Base-by-base conservation (phyloP, 2,113 vertebrate genomes). In the Fulmarus glacialis region DNA sequence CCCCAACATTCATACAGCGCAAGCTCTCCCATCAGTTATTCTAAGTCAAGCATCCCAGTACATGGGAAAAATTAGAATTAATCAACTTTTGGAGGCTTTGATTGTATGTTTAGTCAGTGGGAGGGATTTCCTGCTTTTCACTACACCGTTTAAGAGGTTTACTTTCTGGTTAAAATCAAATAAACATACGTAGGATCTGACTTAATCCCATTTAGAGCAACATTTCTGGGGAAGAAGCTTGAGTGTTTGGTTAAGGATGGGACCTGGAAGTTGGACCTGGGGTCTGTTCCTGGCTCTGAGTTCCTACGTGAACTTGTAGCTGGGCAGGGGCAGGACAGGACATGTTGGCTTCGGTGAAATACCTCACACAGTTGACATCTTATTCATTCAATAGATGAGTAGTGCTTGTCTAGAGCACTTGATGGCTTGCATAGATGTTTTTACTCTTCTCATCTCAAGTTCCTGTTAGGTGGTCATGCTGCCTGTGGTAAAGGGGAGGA, bases 71-170 rank as follows among this genome's bases (percentile, higher is more conserved):
- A 92, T 56, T 20, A 71, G 77, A 92, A 93, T 58, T 92, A 71
- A 95, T 92, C 72, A 89, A 47, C 88, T 77, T 52, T 24, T 78
- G 42, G 63, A 93, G 80, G 26, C 47, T 83, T 93, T 77, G 93
- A 58, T 96, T 91, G 74, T 90, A 18, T 97, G 85, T 97, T 98
- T 96, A 91, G 52, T 91, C 92, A 89, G 40, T 62, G 96, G 91
- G 95, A 96, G 96, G 92, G 95, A 93, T 94, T 97, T 97, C 96
- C 91, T 94, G 80, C 91, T 82, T 72, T 63, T 92, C 68, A 87
- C 90, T 95, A 64, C 80, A 84, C 86, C 20, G 1, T 71, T 80
- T 67, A 93, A 84, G 72, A 85, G 34, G 88, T 95, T 96, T 97
- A 89, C 90, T 93, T 92, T 91, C 84, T 95, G 77, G 62, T 89